phyloP scores from a whole-genome alignment of 2,888 invertebrate genomes.

The Gymnocheta viridis region DNA sequence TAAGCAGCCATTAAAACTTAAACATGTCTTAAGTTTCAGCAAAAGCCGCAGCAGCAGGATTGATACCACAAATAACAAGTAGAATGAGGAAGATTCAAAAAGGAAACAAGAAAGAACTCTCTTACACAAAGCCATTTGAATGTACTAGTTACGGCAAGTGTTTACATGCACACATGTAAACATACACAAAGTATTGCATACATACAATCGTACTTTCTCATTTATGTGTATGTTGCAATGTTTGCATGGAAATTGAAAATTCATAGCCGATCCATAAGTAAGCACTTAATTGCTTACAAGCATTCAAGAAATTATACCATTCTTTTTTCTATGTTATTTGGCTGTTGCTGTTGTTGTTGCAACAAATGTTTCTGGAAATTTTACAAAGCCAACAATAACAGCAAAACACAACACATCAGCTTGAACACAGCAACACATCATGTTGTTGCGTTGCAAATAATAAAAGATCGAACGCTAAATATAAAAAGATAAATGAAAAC shows the following conservation, averaged over 20 bases:
- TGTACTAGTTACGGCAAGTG: constrained; percentile 16
- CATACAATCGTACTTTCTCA: not conserved
- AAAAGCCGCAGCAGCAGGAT: constrained; percentile 15
- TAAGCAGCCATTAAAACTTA: constrained; percentile 71
- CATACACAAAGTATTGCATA: not conserved
- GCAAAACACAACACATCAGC: constrained; percentile 22
- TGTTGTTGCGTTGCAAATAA: constrained; percentile 60
- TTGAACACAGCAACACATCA: constrained; percentile 44
- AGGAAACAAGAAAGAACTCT: constrained; percentile 13
- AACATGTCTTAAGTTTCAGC: constrained; percentile 60
- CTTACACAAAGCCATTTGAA: not conserved
- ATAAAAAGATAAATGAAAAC: constrained; percentile 72
- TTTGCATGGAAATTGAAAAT: constrained; percentile 16
- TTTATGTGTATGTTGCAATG: not conserved
- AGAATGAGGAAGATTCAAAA: constrained; percentile 4
- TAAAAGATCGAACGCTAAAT: constrained; percentile 69
- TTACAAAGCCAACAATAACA: constrained; percentile 61
- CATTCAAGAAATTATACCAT: constrained; percentile 70
- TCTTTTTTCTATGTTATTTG: constrained; percentile 64
- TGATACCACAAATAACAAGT: constrained; percentile 20
- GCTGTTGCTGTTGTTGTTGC: constrained; percentile 70
- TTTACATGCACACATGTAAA: not conserved
- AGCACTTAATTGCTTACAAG: constrained; percentile 71
- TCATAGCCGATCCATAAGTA: constrained; percentile 62
- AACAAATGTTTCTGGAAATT: constrained; percentile 71